A percentile compares a stretch with the other conserved stretches of the same genome.
phyloP scores from a whole-genome alignment of 2,797 vertebrate species.

The Somateria mollissima region DNA sequence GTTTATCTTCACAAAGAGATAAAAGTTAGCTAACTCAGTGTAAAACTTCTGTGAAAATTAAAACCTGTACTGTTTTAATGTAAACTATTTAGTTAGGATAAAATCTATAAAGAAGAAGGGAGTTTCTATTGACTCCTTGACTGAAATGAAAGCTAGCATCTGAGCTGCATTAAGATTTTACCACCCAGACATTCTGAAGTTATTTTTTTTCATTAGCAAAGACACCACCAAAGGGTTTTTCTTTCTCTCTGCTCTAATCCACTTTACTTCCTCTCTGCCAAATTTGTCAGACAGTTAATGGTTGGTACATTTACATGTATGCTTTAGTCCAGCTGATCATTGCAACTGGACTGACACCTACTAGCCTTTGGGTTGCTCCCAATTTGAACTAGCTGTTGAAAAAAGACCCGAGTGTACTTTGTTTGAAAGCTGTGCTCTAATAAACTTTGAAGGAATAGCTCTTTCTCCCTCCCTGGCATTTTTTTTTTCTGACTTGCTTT shows the following conservation, averaged over 20 bases:
- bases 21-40: neutral
- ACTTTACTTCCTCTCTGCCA: neutral
- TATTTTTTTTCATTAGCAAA: neutral
- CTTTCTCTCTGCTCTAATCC: neutral
- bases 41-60: neutral
- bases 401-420: neutral
- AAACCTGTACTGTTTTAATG: neutral
- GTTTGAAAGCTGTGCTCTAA: neutral
- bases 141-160: neutral
- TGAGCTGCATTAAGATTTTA: neutral
- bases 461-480: neutral
- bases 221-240: neutral
- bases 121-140: neutral
- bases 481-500: neutral
- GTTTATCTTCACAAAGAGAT: neutral
- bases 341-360: neutral
- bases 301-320: neutral
- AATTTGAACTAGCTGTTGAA: neutral
- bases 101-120: neutral
- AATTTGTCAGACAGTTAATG: neutral
- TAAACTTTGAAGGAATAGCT: neutral
- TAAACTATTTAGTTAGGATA: neutral
- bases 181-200: slow-evolving; percentile 14
- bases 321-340: neutral
- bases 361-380: neutral